Evolutionary conservation across 2,888 invertebrate species (phyloP), one percentile per base, ranked within the genome.

Genomic region (Campoplex nolae): DNA sequence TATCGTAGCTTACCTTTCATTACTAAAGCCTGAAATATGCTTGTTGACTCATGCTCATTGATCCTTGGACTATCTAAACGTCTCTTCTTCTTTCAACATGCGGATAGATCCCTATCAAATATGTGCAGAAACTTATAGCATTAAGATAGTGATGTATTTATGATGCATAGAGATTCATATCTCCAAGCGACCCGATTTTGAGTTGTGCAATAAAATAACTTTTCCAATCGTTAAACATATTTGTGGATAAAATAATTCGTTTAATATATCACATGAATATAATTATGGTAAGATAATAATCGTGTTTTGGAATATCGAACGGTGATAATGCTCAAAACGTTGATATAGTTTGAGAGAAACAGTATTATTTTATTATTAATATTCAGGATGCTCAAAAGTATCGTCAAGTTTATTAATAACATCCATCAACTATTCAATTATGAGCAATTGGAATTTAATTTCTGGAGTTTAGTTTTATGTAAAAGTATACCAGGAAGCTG

Each of bases 61-160:
- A 45, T 58, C 48, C 58, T 62, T 32, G 48, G n/a, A 62, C 32
- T 62, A n/a, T 18, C 32, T 35, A 38, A 48, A n/a, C 16, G 38
- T 51, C 23, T 73, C 4, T 16, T 23, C 3, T 23, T 45, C 45
- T 70, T 70, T 70, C 42, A 80, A 78, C n/a, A 62, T 74, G 28
- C 18, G 32, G 62, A 62, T 32, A 62, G 76, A 9, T 45, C 32
- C 35, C 16, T 54, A 28, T 74, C 51, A 11, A 35, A 51, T 28
- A 8, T 68, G 45, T n/a, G 67, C 32, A 62, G 23, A 56, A 68
- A 75, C 67, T 35, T 56, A 54, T 42, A 16, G 6, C 9, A 23
- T 76, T 18, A 23, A 76, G 45, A 76, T 62, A 58, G 11, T 28
- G 54, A 45, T 70, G 67, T 67, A 67, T 67, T 67, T n/a, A 67